Conservation (phyloP, 2,888 invertebrate species). For the Mythimna impura region DNA sequence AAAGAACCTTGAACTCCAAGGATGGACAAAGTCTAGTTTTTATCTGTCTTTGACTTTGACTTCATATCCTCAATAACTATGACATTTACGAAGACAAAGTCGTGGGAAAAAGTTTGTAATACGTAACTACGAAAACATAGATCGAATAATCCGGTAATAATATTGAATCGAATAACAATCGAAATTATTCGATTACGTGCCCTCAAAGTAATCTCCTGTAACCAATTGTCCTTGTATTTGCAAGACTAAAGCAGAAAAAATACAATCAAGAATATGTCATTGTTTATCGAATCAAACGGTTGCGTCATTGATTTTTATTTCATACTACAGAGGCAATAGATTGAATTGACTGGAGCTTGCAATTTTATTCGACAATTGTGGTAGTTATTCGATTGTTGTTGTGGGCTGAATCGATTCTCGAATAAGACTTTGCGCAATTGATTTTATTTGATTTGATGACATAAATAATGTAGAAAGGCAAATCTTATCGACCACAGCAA, state of each 20-base stretch:
- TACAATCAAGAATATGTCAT: slow-evolving; percentile 25
- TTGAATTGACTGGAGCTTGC: slow-evolving; percentile 32
- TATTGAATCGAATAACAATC: slow-evolving; percentile 16
- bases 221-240: slow-evolving; percentile 17
- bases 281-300: slow-evolving; percentile 43
- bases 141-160: slow-evolving; percentile 11
- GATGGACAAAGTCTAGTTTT: too few species aligned
- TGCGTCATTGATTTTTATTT: slow-evolving; percentile 46
- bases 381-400: slow-evolving; percentile 45
- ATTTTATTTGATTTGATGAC: slow-evolving; percentile 24
- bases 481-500: neutral
- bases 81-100: too few species aligned
- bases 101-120: neutral
- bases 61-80: too few species aligned
- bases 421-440: slow-evolving; percentile 21
- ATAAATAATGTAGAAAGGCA: neutral
- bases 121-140: neutral
- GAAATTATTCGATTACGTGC: slow-evolving; percentile 15
- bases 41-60: too few species aligned
- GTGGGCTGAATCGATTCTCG: slow-evolving; percentile 26
- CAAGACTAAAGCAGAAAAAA: slow-evolving; percentile 10
- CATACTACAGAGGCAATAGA: slow-evolving; percentile 22
- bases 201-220: slow-evolving; percentile 21
- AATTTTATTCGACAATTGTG: slow-evolving; percentile 42
- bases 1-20: too few species aligned